These are phyloP conservation scores for Euzophera pinguis DNA, from an alignment of 2,888 invertebrate species.

Conservation along the genomic window DNA sequence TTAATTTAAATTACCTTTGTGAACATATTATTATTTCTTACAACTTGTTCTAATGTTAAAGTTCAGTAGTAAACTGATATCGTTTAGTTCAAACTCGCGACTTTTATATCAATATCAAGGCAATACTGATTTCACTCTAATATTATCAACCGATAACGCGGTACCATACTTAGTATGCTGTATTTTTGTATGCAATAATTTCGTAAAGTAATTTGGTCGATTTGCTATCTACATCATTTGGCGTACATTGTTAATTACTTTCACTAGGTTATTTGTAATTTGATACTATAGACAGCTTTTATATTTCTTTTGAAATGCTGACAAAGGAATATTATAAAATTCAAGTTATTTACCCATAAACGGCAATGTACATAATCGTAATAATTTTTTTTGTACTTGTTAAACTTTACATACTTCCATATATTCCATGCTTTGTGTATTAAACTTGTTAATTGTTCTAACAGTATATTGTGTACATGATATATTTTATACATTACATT, in stretches of 20 bases:
- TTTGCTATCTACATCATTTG: conserved; percentile 9
- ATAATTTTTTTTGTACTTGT: too few species aligned
- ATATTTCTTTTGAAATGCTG: too few species aligned
- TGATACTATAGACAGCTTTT: not conserved
- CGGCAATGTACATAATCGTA: too few species aligned
- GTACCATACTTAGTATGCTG: conserved; percentile 16
- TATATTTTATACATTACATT: too few species aligned
- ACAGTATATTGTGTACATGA: too few species aligned
- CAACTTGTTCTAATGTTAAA: conserved; percentile 9
- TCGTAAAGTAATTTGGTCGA: conserved; percentile 15
- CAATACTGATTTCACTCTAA: conserved; percentile 32
- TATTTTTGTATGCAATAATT: conserved; percentile 15
- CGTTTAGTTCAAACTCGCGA: conserved; percentile 23
- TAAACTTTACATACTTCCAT: too few species aligned
- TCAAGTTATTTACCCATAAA: too few species aligned
- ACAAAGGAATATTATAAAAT: too few species aligned
- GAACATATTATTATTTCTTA: conserved; percentile 11
- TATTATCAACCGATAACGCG: conserved; percentile 18
- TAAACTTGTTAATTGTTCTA: too few species aligned
- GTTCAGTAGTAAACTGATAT: conserved; percentile 30
- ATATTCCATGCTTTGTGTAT: too few species aligned
- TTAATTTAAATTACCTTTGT: conserved; percentile 11
- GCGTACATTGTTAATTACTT: conserved; percentile 14
- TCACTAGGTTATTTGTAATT: not conserved
- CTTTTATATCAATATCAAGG: conserved; percentile 44